Base-by-base conservation (phyloP, 2,888 invertebrate species). In the Eupithecia pulchellata region DNA sequence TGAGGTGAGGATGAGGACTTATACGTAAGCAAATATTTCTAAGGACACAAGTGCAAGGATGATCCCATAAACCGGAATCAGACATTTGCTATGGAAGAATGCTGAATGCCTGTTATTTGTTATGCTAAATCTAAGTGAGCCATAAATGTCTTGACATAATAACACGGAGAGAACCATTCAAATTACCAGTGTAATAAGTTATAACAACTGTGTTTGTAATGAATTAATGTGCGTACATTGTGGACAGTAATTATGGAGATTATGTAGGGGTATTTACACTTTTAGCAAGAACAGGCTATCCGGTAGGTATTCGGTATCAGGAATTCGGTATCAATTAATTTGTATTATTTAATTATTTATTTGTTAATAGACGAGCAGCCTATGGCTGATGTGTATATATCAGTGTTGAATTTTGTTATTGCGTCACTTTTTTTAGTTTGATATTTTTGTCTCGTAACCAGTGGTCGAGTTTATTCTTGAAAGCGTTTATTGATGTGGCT, bases 61-160 rank as follows among this genome's bases (percentile, higher is more conserved):
- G 66, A 64, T 52, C 52, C 58, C 52, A 29, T 14, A 66, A 66
- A 68, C 72, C 79, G 78, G 81, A 82, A 81, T 81, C 78, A 80
- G 77, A 39, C 65, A 81, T 79, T 47, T 73, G 75, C 81, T 80
- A 79, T 75, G 76, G 78, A 86, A 85, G 86, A 89, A 90, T 88
- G 89, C 86, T 73, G 81, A 81, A 78, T 81, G 84, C 80, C 89
- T 93, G 85, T 92, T 87, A 93, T 92, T 92, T 92, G 91, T 80
- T 92, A 92, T 93, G 92, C 89, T 86, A 93, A 93, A 86, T 82
- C 81, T 79, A 81, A 80, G 81, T 81, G 84, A 82, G 81, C 76
- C 86, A 86, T 89, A 88, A 87, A 87, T 81, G 80, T 79, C 83
- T 81, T 81, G 84, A 79, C 83, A 81, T 91, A 92, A 92, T 92